Evolutionary conservation across 2,797 vertebrate genomes (phyloP), one percentile per base, ranked within the genome.

Genomic region (Anolis apletophallus): DNA sequence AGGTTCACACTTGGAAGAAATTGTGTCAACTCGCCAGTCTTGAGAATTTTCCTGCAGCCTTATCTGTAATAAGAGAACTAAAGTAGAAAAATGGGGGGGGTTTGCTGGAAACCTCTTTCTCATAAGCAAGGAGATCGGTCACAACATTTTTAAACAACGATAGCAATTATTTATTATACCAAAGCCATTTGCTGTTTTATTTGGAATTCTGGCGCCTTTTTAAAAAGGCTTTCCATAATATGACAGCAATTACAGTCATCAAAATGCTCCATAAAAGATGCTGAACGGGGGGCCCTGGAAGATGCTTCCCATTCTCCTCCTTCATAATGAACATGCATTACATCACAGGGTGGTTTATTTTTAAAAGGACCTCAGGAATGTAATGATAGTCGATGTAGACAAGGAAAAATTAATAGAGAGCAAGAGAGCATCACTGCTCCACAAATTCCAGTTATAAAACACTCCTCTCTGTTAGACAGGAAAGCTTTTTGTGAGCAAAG

Each of bases 161-260:
- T 96, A 95, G 95, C 95, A 97, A 97, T 72, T 98, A 98, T 99
- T 97, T 98, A 98, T 98, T 98, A 97, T 97, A 98, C 98, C 97
- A 98, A 98, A 98, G 98, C 97, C 95, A 96, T 98, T 99, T 98
- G 97, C 97, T 97, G 97, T 98, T 98, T 99, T 99, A 98, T 99
- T 98, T 97, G 97, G 97, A 97, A 95, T 97, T 97, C 97, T 98
- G 98, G 98, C 97, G 96, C 98, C 97, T 97, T 97, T 98, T 98
- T 98, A 97, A 97, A 98, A 97, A 97, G 97, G 97, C 97, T 97
- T 98, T 97, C 97, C 94, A 96, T 95, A 97, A 97, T 97, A 97
- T 97, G 98, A 98, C 98, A 98, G 97, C 98, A 98, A 99, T 99
- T 99, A 98, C 94, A 98, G 97, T 97, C 97, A 98, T 99, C 98